Base-by-base conservation (phyloP, 2,113 vertebrate genomes). In the Oreochromis niloticus region DNA sequence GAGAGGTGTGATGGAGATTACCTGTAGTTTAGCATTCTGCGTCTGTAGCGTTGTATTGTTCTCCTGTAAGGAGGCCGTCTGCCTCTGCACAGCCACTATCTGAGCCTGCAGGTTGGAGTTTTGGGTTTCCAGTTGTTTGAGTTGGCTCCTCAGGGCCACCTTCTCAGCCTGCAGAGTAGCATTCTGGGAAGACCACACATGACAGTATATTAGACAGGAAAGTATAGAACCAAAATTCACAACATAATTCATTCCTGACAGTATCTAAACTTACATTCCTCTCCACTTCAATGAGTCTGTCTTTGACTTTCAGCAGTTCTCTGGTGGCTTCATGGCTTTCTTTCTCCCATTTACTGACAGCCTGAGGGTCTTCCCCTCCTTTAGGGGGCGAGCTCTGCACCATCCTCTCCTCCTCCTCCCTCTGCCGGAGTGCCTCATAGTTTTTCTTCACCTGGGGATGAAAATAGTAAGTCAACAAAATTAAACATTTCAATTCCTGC, bases 91-190 rank as follows among this genome's bases (percentile, higher is more conserved):
- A 1, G 98, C 97, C 71, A 98, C 96, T 79, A 99, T 99, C 96
- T 99, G 99, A 81, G 98, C 98, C 96, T 99, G 99, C 84, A 99
- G 96, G 94, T 99, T 98, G 93, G 90, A 97, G 91, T 97, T 99
- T 94, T 99, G 99, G 1, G 97, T 97, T 92, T 99, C 98, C 84
- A 99, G 97, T 83, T 99, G 99, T 94, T 97, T 99, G 80, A 99
- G 94, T 73, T 99, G 98, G 4, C 98, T 99, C 95, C 97, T 98
- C 91, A 99, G 93, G 0, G 98, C 98, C 89, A 98, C 98, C 85
- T 99, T 99, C 95, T 99, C 99, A 2, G 99, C 99, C 95, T 99
- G 99, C 84, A 99, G 96, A 1, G 99, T 99, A 48, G 99, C 99
- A 87, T 99, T 99, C 99, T 99, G 96, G 55, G 78, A 57, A 85